These are phyloP conservation scores for Rhinichthys osculus DNA, from an alignment of 2,797 vertebrate genomes.

Conservation along the genomic window DNA sequence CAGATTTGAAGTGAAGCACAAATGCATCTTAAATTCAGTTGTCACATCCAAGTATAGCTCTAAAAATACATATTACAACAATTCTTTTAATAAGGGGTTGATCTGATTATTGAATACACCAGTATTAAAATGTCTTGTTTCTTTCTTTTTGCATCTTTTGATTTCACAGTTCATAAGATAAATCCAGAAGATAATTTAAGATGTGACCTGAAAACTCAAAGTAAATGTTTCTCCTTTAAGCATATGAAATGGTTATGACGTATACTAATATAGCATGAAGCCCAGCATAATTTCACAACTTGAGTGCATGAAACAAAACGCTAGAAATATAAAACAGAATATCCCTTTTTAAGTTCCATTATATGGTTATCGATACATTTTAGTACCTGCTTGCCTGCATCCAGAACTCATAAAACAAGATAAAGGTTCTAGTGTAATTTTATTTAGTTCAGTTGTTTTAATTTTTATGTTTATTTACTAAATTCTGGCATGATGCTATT, in stretches of 20 bases:
- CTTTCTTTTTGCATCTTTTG: constrained; percentile 37
- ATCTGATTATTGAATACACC: neutral
- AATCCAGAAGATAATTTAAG: constrained; percentile 52
- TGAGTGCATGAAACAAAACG: constrained; percentile 48
- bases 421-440: constrained; percentile 52
- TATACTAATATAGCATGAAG: constrained; percentile 50
- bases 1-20: constrained; percentile 38
- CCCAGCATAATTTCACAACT: constrained; percentile 30
- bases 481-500: constrained; percentile 64
- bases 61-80: neutral
- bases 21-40: constrained; percentile 31
- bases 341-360: constrained; percentile 21
- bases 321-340: constrained; percentile 28
- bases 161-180: constrained; percentile 59
- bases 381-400: constrained; percentile 40
- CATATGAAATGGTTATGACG: constrained; percentile 56
- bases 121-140: constrained; percentile 32
- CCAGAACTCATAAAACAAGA: neutral
- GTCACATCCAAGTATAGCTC: constrained; percentile 19
- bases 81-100: neutral
- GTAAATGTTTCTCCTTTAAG: constrained; percentile 57
- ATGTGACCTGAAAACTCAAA: constrained; percentile 48
- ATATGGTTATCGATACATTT: neutral
- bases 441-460: constrained; percentile 66
- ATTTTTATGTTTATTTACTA: constrained; percentile 67